These are phyloP conservation scores for Danio tinwini DNA, from an alignment of 2,797 vertebrate species.

Conservation along the genomic window DNA sequence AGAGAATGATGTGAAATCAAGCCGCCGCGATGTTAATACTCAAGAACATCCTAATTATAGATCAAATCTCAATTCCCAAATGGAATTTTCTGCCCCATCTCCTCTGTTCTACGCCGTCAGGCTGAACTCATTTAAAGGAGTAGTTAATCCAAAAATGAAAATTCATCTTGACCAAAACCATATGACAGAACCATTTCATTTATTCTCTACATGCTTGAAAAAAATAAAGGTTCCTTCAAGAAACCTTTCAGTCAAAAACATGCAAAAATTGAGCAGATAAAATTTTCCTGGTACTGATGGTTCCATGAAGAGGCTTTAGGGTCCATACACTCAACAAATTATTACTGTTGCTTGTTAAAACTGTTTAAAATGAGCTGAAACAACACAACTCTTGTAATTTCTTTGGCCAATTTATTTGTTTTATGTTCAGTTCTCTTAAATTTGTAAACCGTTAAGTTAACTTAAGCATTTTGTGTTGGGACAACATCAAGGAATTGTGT, in stretches of 20 bases:
- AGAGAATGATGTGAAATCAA: not conserved
- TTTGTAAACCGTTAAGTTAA: too few species aligned
- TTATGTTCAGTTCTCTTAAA: too few species aligned
- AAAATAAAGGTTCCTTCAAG: not conserved
- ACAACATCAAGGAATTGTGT: too few species aligned
- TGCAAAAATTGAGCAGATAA: not conserved
- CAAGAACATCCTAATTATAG: not conserved
- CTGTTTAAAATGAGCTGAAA: too few species aligned
- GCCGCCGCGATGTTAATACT: not conserved
- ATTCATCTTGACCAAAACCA: not conserved
- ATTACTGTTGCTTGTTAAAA: too few species aligned
- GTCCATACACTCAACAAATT: not conserved
- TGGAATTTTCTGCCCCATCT: slow-evolving; percentile 8
- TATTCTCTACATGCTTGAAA: not conserved
- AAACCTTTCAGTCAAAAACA: not conserved
- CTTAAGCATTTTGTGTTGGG: too few species aligned
- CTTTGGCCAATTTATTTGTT: too few species aligned
- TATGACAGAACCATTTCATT: not conserved
- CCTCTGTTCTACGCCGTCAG: not conserved
- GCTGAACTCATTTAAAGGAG: not conserved
- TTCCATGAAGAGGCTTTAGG: not conserved
- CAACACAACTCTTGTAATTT: too few species aligned
- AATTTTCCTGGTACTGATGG: not conserved
- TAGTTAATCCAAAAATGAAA: slow-evolving; percentile 4
- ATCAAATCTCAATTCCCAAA: not conserved